A percentile compares a stretch with the other conserved stretches of the same genome.
These are phyloP conservation scores for Eristalinus sepulchralis DNA, from an alignment of 2,888 invertebrate genomes.

Conservation along the genomic window DNA sequence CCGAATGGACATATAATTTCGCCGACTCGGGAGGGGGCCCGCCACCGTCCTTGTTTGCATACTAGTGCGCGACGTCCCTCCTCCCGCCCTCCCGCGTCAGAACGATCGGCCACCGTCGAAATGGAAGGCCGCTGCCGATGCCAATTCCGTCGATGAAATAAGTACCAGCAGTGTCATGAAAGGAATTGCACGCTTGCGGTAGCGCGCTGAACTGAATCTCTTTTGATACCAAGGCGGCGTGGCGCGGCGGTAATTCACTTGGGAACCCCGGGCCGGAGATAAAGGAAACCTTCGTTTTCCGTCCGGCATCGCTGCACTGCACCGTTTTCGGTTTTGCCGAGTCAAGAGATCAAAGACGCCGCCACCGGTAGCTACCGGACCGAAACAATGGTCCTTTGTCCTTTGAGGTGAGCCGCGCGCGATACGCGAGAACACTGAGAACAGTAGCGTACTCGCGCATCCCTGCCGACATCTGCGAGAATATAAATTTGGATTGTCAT, in stretches of 20 bases:
- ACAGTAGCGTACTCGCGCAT: slow-evolving; percentile 54
- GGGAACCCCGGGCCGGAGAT: slow-evolving; percentile 43
- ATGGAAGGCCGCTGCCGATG: slow-evolving; percentile 46
- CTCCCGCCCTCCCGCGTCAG: background rate
- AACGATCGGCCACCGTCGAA: background rate
- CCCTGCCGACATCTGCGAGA: slow-evolving; percentile 57
- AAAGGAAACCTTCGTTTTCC: slow-evolving; percentile 45
- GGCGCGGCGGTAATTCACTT: slow-evolving; percentile 54
- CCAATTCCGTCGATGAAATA: slow-evolving; percentile 4
- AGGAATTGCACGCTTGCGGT: slow-evolving; percentile 29
- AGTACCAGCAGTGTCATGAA: slow-evolving; percentile 20
- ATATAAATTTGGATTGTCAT: slow-evolving; percentile 69
- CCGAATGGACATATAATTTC: slow-evolving; percentile 68
- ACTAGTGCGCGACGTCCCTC: slow-evolving; percentile 7
- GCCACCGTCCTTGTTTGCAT: slow-evolving; percentile 62
- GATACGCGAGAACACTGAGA: slow-evolving; percentile 46
- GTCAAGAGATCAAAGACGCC: slow-evolving; percentile 63
- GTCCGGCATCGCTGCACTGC: slow-evolving; percentile 15
- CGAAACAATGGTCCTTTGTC: slow-evolving; percentile 71
- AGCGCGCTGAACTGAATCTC: slow-evolving; percentile 28
- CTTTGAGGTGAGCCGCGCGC: slow-evolving; percentile 64
- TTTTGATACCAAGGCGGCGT: background rate
- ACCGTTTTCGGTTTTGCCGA: slow-evolving; percentile 62
- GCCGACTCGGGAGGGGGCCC: slow-evolving; percentile 2
- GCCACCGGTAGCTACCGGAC: slow-evolving; percentile 63